phyloP scores from a whole-genome alignment of 2,113 vertebrate genomes.

The Ailurus styani region DNA sequence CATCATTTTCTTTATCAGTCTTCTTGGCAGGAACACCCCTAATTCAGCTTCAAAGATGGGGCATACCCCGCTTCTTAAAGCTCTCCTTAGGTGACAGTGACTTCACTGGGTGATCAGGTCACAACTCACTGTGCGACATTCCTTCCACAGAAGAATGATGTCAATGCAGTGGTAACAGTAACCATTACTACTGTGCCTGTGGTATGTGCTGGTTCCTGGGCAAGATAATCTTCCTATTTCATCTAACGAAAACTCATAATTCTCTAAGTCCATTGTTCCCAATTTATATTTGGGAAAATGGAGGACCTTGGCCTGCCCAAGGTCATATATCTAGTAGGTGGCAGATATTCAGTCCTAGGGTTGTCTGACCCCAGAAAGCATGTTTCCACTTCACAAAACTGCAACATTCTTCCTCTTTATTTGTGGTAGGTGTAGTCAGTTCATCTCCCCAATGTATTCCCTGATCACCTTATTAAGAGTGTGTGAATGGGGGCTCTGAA shows the following conservation, averaged over 20 bases:
- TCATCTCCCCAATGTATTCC: not conserved
- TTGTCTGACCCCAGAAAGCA: not conserved
- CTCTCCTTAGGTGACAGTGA: not conserved
- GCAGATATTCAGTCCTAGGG: not conserved
- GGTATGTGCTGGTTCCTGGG: not conserved
- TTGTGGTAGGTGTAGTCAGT: not conserved
- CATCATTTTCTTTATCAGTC: not conserved
- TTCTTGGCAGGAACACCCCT: not conserved
- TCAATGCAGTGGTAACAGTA: not conserved
- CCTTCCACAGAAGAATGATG: not conserved
- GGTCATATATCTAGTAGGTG: not conserved
- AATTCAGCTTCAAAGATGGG: not conserved
- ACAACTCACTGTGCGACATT: not conserved
- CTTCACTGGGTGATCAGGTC: not conserved
- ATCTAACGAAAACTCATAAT: not conserved
- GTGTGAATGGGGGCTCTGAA: not conserved
- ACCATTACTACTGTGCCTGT: not conserved
- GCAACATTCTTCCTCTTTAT: not conserved
- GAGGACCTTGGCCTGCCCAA: not conserved
- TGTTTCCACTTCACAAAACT: not conserved
- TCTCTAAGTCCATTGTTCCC: not conserved
- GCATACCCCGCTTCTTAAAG: not conserved
- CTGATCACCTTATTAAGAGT: not conserved
- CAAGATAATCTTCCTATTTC: not conserved
- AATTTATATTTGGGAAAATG: not conserved